These are phyloP conservation scores for Tigriopus californicus DNA, from an alignment of 2,888 invertebrate genomes.

Conservation along the genomic window DNA sequence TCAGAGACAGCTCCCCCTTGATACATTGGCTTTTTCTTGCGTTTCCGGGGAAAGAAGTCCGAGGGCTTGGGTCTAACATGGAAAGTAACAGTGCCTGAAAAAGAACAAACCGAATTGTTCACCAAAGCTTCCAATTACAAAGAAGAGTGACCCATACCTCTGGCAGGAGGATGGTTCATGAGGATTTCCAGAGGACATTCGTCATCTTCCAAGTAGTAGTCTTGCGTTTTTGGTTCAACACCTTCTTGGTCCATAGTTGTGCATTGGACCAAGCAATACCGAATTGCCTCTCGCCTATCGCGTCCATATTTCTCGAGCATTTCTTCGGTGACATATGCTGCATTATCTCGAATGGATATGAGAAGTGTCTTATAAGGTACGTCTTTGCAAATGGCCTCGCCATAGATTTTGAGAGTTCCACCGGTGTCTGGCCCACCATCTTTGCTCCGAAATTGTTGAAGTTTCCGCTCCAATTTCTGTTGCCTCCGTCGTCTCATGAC, in stretches of 20 bases:
- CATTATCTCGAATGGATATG: constrained; percentile 77
- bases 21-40: constrained; percentile 51
- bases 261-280: constrained; percentile 90
- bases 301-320: constrained; percentile 94
- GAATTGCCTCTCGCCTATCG: constrained; percentile 65
- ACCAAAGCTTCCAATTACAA: too few relatives aligned
- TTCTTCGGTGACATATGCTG: constrained; percentile 78
- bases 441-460: constrained; percentile 84
- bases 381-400: constrained; percentile 32
- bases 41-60: constrained; percentile 68
- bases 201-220: constrained; percentile 87
- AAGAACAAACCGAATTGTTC: too few relatives aligned
- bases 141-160: constrained; percentile 40
- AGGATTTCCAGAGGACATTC: constrained; percentile 89
- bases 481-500: constrained; percentile 93
- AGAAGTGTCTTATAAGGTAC: constrained; percentile 95
- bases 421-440: constrained; percentile 89
- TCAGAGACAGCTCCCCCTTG: constrained; percentile 34
- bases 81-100: constrained; percentile 83
- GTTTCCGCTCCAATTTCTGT: constrained; percentile 84
- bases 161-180: constrained; percentile 67
- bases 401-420: constrained; percentile 49
- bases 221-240: constrained; percentile 36
- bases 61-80: constrained; percentile 82
- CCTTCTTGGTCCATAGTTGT: background rate